Evolutionary conservation across 2,797 vertebrate species (phyloP), one percentile per base, ranked within the genome.

Genomic region (Clangula hyemalis): DNA sequence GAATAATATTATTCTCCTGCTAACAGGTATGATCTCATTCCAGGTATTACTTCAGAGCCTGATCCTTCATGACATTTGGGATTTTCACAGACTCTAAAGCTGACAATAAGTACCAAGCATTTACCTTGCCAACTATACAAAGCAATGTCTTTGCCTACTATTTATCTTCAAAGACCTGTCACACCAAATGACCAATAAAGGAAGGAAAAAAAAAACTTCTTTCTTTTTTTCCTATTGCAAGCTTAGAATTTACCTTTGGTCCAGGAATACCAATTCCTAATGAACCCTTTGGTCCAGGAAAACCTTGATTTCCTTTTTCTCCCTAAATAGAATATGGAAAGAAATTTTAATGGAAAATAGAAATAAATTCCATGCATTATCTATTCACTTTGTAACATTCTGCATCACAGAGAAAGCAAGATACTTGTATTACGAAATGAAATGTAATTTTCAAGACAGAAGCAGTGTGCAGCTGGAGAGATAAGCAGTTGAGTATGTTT

Each of bases 271-370:
- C 98, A 53, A 84, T 95, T 88, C 98, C 98, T 34, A 97, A 74
- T 64, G 93, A 96, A 41, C 99, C 99, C 94, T 98, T 98, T 70
- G 95, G 96, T 43, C 99, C 99, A 5, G 96, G 90, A 65, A 97
- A 79, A 58, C 98, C 98, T 88, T 97, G 98, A 97, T 97, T 98
- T 95, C 99, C 99, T 96, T 97, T 90, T 34, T 99, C 98, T 65
- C 99, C 99, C 99, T 99, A 65, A 34, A 90, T 1, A 87, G 8
- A 62, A 86, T 16, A 91, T 4, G 8, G 65, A 61, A 92, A 78
- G 69, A 20, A 56, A 19, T 11, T 82, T 77, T 77, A 83, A 93
- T 22, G 51, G 25, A 85, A 85, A 87, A 90, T 54, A 17, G 70
- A 73, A 62, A n/a, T 51, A 68, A 84, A 75, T 66, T 51, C 32